phyloP scores from a whole-genome alignment of 2,113 vertebrate genomes.

The Mormoops blainvillei region DNA sequence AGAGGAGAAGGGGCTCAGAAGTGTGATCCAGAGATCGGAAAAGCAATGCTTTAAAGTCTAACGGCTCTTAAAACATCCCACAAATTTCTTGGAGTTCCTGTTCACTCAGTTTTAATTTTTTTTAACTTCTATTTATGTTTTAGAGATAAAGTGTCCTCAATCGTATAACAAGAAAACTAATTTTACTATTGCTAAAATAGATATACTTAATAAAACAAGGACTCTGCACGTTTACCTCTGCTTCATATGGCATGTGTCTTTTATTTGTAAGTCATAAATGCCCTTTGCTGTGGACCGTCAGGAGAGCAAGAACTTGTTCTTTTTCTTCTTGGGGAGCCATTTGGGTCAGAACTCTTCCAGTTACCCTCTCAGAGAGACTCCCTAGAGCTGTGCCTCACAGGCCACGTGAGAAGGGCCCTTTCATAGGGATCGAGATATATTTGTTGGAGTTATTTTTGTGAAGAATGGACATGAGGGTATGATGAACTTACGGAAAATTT shows the following conservation, averaged over 20 bases:
- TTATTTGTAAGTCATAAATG: not conserved
- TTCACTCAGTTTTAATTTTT: not conserved
- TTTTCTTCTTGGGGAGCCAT: not conserved
- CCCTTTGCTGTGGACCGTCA: not conserved
- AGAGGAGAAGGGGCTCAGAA: not conserved
- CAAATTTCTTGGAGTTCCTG: not conserved
- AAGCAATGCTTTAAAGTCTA: not conserved
- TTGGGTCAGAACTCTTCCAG: not conserved
- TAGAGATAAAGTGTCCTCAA: not conserved
- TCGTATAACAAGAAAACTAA: not conserved
- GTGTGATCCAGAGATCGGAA: not conserved
- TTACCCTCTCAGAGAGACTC: not conserved
- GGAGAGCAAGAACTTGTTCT: not conserved
- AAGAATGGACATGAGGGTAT: not conserved
- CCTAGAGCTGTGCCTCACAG: not conserved
- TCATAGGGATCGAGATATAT: not conserved
- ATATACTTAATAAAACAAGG: not conserved
- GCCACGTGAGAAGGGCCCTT: not conserved
- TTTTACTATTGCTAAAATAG: not conserved
- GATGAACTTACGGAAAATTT: conserved; percentile 16
- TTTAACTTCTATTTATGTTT: not conserved
- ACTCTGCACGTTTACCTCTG: not conserved
- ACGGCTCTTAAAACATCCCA: not conserved
- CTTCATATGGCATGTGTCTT: not conserved
- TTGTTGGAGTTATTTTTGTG: conserved; percentile 8